Conservation (phyloP, 2,888 invertebrate genomes). For the Zele albiditarsus region DNA sequence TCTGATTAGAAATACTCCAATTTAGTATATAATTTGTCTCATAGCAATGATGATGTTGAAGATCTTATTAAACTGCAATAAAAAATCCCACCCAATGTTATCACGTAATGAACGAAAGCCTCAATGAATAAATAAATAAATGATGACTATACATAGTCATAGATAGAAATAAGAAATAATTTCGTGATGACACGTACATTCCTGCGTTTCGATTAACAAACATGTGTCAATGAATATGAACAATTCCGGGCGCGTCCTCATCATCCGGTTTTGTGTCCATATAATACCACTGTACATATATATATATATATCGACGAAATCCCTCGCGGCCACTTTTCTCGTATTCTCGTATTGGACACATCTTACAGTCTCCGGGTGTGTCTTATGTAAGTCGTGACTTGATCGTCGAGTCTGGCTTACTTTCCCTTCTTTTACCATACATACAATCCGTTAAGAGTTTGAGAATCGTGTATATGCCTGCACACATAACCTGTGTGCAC, state of each 20-base stretch:
- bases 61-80: no score
- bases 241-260: background rate
- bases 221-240: background rate
- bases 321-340: constrained; percentile 14
- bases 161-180: background rate
- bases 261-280: background rate
- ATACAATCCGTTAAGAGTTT: constrained; percentile 16
- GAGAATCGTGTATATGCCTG: background rate
- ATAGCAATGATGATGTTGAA: no score
- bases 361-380: constrained; percentile 51
- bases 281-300: background rate
- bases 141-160: no score
- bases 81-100: no score
- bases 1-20: no score
- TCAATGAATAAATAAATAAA: no score
- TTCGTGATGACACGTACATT: background rate
- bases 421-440: constrained; percentile 71
- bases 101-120: no score
- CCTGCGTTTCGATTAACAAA: background rate
- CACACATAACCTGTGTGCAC: constrained; percentile 40
- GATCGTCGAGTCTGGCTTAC: constrained; percentile 59
- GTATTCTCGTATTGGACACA: constrained; percentile 46
- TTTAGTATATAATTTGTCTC: no score
- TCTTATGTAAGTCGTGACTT: constrained; percentile 55
- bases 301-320: background rate